These are phyloP conservation scores for Apantesis nais DNA, from an alignment of 2,888 invertebrate species.

Conservation along the genomic window DNA sequence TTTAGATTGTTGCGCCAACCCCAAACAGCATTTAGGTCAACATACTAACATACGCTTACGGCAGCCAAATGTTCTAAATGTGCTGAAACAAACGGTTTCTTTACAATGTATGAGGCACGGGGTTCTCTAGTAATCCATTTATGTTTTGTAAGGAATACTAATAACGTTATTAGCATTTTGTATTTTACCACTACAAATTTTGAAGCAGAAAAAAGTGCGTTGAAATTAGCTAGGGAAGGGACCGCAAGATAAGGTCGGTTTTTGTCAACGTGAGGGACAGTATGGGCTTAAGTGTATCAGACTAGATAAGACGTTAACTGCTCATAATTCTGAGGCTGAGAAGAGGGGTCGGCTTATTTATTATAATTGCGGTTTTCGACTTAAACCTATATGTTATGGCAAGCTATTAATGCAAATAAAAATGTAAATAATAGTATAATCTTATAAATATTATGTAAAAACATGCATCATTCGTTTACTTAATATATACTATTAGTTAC, in stretches of 20 bases:
- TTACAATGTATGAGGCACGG: constrained; percentile 29
- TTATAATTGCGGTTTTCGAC: constrained; percentile 17
- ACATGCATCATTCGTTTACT: neutral
- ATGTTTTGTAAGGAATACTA: constrained; percentile 17
- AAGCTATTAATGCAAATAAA: neutral
- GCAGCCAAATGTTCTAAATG: constrained; percentile 34
- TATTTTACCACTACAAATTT: neutral
- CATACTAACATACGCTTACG: constrained; percentile 46
- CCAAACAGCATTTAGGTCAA: constrained; percentile 53
- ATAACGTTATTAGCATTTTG: constrained; percentile 14
- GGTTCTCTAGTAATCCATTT: constrained; percentile 21
- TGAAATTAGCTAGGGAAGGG: constrained; percentile 10
- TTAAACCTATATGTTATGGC: constrained; percentile 7
- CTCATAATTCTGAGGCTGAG: constrained; percentile 19
- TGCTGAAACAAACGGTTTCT: constrained; percentile 37
- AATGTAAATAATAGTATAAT: neutral
- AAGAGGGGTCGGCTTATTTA: constrained; percentile 18
- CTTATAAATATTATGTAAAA: neutral
- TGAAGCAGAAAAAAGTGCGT: constrained; percentile 9
- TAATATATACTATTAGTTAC: no score
- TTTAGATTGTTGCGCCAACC: constrained; percentile 52
- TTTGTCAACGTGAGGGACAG: constrained; percentile 16
- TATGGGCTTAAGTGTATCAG: constrained; percentile 9
- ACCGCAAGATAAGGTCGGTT: constrained; percentile 12
- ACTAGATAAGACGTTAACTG: constrained; percentile 26